Evolutionary conservation across 2,888 invertebrate species (phyloP), one percentile per base, ranked within the genome.

Genomic region (Podotricha telesiphe): DNA sequence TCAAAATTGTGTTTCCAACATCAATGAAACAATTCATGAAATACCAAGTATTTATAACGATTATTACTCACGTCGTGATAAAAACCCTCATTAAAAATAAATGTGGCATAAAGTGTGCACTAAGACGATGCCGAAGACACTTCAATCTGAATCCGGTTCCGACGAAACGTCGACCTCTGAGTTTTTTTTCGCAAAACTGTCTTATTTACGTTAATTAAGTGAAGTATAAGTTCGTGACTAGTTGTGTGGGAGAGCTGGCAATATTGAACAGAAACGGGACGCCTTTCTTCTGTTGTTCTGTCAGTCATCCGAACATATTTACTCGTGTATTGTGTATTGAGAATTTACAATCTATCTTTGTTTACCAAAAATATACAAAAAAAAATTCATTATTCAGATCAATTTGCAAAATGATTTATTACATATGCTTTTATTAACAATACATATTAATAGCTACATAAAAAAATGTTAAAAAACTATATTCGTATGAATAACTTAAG

Each of bases 141-240:
- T 82, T 82, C 79, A 83, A 82, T 85, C 83, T 81, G 74, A 77
- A 87, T 83, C 91, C 89, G 90, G 89, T 91, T 90, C 80, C 76
- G 71, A 75, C 71, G 82, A 85, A 87, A 80, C 87, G 79, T 78
- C 85, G 83, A 86, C 85, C 87, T 86, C 81, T 76, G 78, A 79
- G 76, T 88, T 89, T 91, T 87, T 81, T 78, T 86, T 86, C 82
- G 86, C 85, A 84, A 89, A 90, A 90, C 88, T 88, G 89, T 89
- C 89, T 91, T 89, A 91, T 91, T 92, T 91, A 88, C 84, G 89
- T 86, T 92, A 92, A 92, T 92, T 91, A 91, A 92, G 91, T 91
- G 91, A 91, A 91, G 92, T 89, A 91, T 91, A 91, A 91, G 88
- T 87, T 91, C 92, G 91, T 92, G 92, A 92, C 91, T 90, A 89